A percentile compares a stretch with the other conserved stretches of the same genome.
These are phyloP conservation scores for Crotalus tigris DNA, from an alignment of 2,113 vertebrate genomes.

Conservation along the genomic window DNA sequence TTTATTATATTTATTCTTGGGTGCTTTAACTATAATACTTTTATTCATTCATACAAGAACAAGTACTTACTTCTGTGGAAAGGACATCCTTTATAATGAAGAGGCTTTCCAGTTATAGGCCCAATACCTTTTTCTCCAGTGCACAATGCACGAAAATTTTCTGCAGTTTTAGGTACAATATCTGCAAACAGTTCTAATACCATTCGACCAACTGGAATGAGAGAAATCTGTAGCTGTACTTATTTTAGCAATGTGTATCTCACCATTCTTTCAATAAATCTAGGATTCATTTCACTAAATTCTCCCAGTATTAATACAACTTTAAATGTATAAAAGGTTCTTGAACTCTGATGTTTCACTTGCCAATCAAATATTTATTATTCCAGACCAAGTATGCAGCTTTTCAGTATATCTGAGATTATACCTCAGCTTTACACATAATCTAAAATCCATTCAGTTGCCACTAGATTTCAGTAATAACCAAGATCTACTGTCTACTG, in stretches of 20 bases:
- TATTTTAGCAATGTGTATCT: not conserved
- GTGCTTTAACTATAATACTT: not conserved
- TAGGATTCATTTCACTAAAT: not conserved
- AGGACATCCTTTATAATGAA: slow-evolving; percentile 95
- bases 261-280: not conserved
- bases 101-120: slow-evolving; percentile 84
- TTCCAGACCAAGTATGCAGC: not conserved
- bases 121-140: slow-evolving; percentile 92
- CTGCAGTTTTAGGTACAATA: slow-evolving; percentile 89
- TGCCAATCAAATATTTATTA: not conserved
- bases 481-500: too few species aligned
- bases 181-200: slow-evolving; percentile 93
- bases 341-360: not conserved
- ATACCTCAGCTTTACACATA: not conserved
- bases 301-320: not conserved
- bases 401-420: not conserved
- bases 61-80: slow-evolving; percentile 90
- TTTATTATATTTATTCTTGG: not conserved
- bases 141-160: slow-evolving; percentile 93
- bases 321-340: not conserved
- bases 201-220: slow-evolving; percentile 81
- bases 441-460: not conserved
- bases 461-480: not conserved
- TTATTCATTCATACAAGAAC: not conserved
- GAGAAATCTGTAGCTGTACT: not conserved